Evolutionary conservation across 2,113 vertebrate genomes (phyloP), one percentile per base, ranked within the genome.

Genomic region (Protomyctophum bolini): DNA sequence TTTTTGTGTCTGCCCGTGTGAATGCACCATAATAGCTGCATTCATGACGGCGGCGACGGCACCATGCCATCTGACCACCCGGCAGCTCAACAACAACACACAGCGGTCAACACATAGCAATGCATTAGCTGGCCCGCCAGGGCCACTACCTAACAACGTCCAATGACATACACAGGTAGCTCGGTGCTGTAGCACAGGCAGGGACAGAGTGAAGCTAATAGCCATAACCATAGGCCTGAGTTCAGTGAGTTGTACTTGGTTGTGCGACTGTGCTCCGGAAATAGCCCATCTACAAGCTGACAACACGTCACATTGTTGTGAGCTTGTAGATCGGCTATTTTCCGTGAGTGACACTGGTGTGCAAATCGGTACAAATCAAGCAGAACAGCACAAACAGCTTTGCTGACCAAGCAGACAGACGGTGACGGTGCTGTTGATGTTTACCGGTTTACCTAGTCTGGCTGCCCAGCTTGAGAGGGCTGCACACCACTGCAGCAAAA

Each of bases 401-500:
- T 66, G 80, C 87, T 80, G 81, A 84, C 76, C 60, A 86, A 88
- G 89, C 86, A 87, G 79, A 88, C 84, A 72, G 81, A 81, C 72
- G 65, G 10, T 41, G 61, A 71, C 8, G 68, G 64, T 59, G 72
- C 84, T 52, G 56, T 68, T 41, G 33, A 2, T 3, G 33, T 41
- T 52, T 46, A 71, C 68, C 76, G n/a, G 78, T 74, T 92, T 91
- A 92, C 91, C 92, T 91, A 92, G 79, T 88, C 87, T 66, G 80
- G 90, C 84, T 63, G 89, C 82, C 58, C 91, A 91, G 87, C 87
- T 86, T 28, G 88, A 90, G 79, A 90, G 73, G 69, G 91, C 89
- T 77, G 87, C 77, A 70, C 85, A 90, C 90, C 91, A 91, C 86
- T 91, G 91, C 91, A 93, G 93, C 77, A 92, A 90, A 90, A 91